These are phyloP conservation scores for Sphecodes monilicornis DNA, from an alignment of 2,888 invertebrate genomes.

Conservation along the genomic window DNA sequence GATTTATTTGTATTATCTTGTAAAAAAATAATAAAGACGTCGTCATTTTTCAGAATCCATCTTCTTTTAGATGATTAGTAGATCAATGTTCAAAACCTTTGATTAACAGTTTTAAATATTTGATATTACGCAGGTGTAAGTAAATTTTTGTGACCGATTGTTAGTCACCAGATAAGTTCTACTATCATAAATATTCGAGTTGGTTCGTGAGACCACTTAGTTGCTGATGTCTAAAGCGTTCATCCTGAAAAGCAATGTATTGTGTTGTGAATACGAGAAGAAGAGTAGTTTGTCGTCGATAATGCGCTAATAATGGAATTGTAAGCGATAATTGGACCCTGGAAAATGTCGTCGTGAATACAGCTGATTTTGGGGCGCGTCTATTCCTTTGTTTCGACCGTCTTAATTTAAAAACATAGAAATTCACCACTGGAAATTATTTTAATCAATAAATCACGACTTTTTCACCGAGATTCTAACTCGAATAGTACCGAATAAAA, in stretches of 20 bases:
- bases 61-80: too few species aligned
- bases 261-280: not conserved
- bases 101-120: not conserved
- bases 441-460: not conserved
- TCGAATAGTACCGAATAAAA: not conserved
- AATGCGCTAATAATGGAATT: conserved; percentile 31
- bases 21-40: not conserved
- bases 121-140: not conserved
- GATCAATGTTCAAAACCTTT: not conserved
- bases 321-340: conserved; percentile 68
- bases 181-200: not conserved
- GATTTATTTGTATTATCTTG: not conserved
- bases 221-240: not conserved
- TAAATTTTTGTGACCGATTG: not conserved
- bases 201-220: not conserved
- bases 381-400: not conserved
- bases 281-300: not conserved
- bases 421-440: not conserved
- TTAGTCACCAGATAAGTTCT: not conserved
- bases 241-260: not conserved
- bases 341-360: conserved; percentile 45
- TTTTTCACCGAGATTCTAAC: not conserved
- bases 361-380: conserved; percentile 7
- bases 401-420: not conserved
- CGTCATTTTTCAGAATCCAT: not conserved